Evolutionary conservation across 2,113 vertebrate species (phyloP), one percentile per base, ranked within the genome.

Genomic region (Protomyctophum bolini): DNA sequence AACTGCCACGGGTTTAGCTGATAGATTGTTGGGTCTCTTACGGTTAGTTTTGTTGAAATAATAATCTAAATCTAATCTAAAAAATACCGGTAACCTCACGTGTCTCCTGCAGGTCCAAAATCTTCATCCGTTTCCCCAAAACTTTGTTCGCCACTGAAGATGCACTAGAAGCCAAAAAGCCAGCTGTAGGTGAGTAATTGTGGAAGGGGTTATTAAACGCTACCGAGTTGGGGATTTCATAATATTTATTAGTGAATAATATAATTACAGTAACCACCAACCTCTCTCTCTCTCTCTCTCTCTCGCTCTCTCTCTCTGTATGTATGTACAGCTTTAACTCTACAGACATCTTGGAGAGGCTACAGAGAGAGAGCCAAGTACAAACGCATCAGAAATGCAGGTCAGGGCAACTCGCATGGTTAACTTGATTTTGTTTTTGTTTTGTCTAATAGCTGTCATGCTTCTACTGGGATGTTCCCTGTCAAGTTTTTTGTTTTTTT

Each of bases 91-190:
- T 21, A 41, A 41, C 33, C 33, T 41, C 33, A 41, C 33, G 33
- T 33, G 7, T 6, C 63, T 52, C 90, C 83, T 83, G 8, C 85
- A 99, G 98, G 91, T 96, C 96, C 59, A 99, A 99, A 91, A 98
- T 99, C 88, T 99, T 99, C 89, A 98, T 99, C 81, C 97, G 96
- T 48, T 98, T 98, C 75, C 97, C 97, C n/a, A 99, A 97, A 93
- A 99, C 97, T 4, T 92, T 99, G 47, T 99, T 99, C 92, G 92
- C 91, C 46, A 99, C 98, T 4, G 98, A 99, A 83, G 98, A 98
- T 65, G 95, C 95, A 56, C 90, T 98, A n/a, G 95, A 99, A 87
- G 89, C 94, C 49, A 95, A 94, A 86, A 96, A 95, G 81, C 97
- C 97, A 77, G 93, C 94, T 56, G 91, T 99, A 10, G 97, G 98